Base-by-base conservation (phyloP, 92 coral and sea anemone genomes). In the Zoanthus sociatus region DNA sequence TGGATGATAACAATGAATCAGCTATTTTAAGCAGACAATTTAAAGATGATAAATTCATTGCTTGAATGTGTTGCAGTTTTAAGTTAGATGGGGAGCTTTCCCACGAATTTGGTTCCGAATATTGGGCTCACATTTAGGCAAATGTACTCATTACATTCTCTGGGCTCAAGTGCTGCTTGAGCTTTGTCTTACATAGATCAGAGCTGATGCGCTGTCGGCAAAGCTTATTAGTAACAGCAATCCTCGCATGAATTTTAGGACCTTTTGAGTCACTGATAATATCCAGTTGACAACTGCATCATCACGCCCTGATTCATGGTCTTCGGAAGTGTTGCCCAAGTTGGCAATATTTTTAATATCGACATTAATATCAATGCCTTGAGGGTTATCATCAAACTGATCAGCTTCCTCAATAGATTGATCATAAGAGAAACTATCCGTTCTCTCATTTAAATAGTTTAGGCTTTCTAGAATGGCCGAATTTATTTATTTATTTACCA, bases 1-100 rank as follows among this genome's bases (percentile, higher is more conserved):
- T 90, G 17, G 87, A 51, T 42, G 78, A 58, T 15, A 77, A 47
- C 75, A 90, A 48, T 15, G 81, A 54, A 63, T 90, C 89, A 37
- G 93, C 77, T 44, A 79, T 83, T 26, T 87, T 68, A n/a, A 90
- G 77, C 20, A 87, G 90, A 74, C 88, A 87, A 58, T 90, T 86
- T 9, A 90, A 45, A 18, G 93, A 79, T 14, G 90, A 60, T 37
- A 86, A 53, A 54, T 76, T 55, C 33, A 78, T 79, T 70, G 83
- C 89, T 56, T 26, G 26, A 26, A 26, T 26, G 26, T 26, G 15
- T 58, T 86, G 83, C 42, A 77, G 60, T 66, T 86, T 86, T 15
- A 74, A 73, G 77, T 86, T 84, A 64, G 21, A 67, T 44, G 63
- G 14, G 14, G 82, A 45, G 73, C 55, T 5, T 53, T 61, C 33